Conservation (phyloP, 1,140 invertebrate species). For the Branchinecta lynchi region DNA sequence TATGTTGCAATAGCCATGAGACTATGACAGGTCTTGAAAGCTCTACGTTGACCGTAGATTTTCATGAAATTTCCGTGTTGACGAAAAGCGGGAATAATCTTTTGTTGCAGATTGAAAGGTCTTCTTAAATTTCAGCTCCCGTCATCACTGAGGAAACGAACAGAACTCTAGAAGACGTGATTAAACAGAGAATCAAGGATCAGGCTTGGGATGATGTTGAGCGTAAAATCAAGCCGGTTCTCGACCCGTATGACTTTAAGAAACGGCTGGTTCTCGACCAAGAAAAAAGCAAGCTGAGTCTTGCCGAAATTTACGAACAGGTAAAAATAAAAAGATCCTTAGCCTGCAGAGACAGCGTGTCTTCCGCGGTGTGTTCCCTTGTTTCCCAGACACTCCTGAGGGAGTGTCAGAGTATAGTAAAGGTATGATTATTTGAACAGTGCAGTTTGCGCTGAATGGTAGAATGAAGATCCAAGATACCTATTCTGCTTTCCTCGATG, state of each 20-base stretch:
- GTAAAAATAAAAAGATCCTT: constrained; percentile 24
- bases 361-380: background rate
- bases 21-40: too few species aligned
- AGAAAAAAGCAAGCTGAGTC: constrained; percentile 85
- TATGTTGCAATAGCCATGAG: too few species aligned
- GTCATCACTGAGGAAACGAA: constrained; percentile 82
- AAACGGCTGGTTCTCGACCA: constrained; percentile 80
- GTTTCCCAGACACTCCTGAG: background rate
- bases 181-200: constrained; percentile 79
- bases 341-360: background rate
- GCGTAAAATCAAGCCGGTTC: constrained; percentile 68
- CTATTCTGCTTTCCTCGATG: too few species aligned
- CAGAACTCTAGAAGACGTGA: constrained; percentile 71
- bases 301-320: constrained; percentile 89
- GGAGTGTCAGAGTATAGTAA: background rate
- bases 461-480: too few species aligned
- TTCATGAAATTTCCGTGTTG: too few species aligned
- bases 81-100: too few species aligned
- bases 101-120: background rate
- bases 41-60: too few species aligned
- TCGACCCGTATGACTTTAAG: constrained; percentile 70
- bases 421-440: too few species aligned
- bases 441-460: background rate
- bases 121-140: constrained; percentile 41
- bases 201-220: constrained; percentile 90